Base-by-base conservation (phyloP, 1,140 invertebrate species). In the Formica selysi region DNA sequence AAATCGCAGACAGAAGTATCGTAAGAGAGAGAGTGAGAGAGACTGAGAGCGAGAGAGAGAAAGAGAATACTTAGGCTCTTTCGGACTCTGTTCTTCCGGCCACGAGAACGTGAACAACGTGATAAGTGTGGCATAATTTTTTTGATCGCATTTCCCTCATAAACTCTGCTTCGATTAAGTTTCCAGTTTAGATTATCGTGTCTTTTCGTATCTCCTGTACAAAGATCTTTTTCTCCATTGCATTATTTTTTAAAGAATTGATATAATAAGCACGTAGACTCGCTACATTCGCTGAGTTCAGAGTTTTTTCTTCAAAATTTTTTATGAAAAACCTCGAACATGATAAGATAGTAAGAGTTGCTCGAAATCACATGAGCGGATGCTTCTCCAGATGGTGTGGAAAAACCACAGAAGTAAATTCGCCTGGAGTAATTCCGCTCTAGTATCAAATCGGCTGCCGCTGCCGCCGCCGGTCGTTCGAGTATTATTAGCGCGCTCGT, bases 41-140 rank as follows among this genome's bases (percentile, higher is more conserved):
- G 22, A 22, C 22, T 22, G 22, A 22, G 22, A 16, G 22, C 22
- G 8, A 6, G 11, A 26, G 10, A 22, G 11, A 13, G 22, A 61
- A 26, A 61, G 62, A 16, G 32, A 57, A 32, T 74, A 57, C 76
- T 81, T 76, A 83, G 51, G 1, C 13, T 44, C 38, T 70, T 57
- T 85, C 68, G 85, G 57, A 89, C 74, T 87, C 84, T 84, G 78
- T 86, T 89, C 85, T 90, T 90, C 87, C 87, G 87, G 88, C 59
- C 62, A 29, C 48, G 62, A 16, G 62, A 44, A 87, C 87, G 89
- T 79, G 87, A 78, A 73, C 61, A 51, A 73, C 64, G 32, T 88
- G 41, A 61, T 51, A 74, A 88, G 48, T 57, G 61, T 65, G 62
- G 64, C 85, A 88, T 70, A 76, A 83, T 89, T 89, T 62, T 78